A percentile compares a stretch with the other conserved stretches of the same genome.
Conservation (phyloP, 2,888 invertebrate species). For the Drosophila neotestacea region DNA sequence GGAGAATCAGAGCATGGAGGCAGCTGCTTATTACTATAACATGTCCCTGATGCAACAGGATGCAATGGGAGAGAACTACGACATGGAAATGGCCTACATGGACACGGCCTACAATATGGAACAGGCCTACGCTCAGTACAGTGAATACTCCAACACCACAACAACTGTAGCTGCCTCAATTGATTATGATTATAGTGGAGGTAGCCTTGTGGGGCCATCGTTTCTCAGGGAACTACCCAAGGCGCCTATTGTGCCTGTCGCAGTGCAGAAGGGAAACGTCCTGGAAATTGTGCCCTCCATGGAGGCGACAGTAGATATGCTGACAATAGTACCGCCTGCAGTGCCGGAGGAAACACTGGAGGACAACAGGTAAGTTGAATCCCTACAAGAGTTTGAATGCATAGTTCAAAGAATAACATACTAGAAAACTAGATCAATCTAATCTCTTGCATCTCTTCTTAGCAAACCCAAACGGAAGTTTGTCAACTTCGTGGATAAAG, state of each 20-base stretch:
- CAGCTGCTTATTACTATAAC: slow-evolving; percentile 81
- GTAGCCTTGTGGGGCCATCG: slow-evolving; percentile 13
- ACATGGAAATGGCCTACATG: slow-evolving; percentile 73
- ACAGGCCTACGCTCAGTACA: slow-evolving; percentile 73
- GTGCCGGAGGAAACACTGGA: slow-evolving; percentile 52
- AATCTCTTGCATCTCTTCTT: not conserved
- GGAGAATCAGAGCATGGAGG: slow-evolving; percentile 55
- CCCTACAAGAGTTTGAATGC: too few relatives aligned
- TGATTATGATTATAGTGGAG: slow-evolving; percentile 55
- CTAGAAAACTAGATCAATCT: not conserved
- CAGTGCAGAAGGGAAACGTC: slow-evolving; percentile 85
- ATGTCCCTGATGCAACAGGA: slow-evolving; percentile 68
- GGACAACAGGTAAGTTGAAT: slow-evolving; percentile 51
- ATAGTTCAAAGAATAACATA: fast-evolving
- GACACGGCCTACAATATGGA: slow-evolving; percentile 66
- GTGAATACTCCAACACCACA: slow-evolving; percentile 59
- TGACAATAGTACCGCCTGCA: slow-evolving; percentile 52
- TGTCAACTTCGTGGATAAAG: slow-evolving; percentile 82
- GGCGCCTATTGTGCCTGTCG: slow-evolving; percentile 73
- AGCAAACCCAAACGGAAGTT: slow-evolving; percentile 80
- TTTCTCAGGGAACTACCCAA: slow-evolving; percentile 80
- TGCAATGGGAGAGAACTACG: slow-evolving; percentile 65
- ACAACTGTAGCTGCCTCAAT: slow-evolving; percentile 7
- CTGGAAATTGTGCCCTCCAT: slow-evolving; percentile 83
- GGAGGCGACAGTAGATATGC: slow-evolving; percentile 28